Evolutionary conservation across 2,888 invertebrate species (phyloP), one percentile per base, ranked within the genome.

Genomic region (Caenorhabditis panamensis): DNA sequence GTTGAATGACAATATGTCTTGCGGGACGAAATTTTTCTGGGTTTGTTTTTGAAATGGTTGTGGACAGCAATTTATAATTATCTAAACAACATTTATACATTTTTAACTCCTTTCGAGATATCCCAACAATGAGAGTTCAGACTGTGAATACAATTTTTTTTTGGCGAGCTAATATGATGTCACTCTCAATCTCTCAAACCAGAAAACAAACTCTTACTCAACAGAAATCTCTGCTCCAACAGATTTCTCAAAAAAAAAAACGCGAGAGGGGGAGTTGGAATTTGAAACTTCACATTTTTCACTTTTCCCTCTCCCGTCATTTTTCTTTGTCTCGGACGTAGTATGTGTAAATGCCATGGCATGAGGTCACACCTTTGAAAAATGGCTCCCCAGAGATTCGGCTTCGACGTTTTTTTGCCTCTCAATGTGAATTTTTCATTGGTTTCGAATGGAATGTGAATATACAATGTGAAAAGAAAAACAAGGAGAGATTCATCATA

Each of bases 331-430:
- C 64, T 58, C 11, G 51, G 51, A 44, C 64, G 63, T 63, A 62
- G 47, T 63, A 24, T 41, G 54, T 56, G 54, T 63, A 36, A 41
- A 18, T 56, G 54, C 28, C 59, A 36, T 31, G 31, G 66, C 66
- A 56, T 49, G 64, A 56, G 53, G 63, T 63, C 53, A 31, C 75
- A 75, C 75, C 75, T 75, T 59, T 61, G 66, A 75, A 75, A 61
- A 66, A 75, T 61, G 1, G 53, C 66, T 44, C 75, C 66, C 9
- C 13, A 6, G 73, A 58, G 73, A 72, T 5, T n/a, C 9, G 1
- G 36, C 1, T n/a, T 4, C 9, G 20, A 28, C 28, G 20, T 16
- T 28, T n/a, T n/a, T 31, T 56, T 56, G 31, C 18, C 8, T 36
- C 20, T 3, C 37, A 26, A 41, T 28, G 16, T 26, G n/a, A n/a